A percentile compares a stretch with the other conserved stretches of the same genome.
Conservation (phyloP, 2,888 invertebrate species). For the Sarcophaga rosellei region DNA sequence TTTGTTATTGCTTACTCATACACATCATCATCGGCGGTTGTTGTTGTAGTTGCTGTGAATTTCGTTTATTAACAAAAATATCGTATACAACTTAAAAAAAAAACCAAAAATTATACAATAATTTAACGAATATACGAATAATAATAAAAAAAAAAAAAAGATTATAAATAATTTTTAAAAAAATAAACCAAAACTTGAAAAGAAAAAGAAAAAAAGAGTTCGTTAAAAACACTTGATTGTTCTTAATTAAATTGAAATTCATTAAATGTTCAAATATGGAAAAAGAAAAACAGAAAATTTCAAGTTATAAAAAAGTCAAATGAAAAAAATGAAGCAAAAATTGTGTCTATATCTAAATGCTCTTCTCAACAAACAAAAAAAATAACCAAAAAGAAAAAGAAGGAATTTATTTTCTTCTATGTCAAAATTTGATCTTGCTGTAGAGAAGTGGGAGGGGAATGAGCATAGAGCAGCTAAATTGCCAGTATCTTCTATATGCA, state of each 20-base stretch:
- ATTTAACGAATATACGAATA: slow-evolving; percentile 3
- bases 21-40: slow-evolving; percentile 19
- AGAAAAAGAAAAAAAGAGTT: slow-evolving; percentile 17
- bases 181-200: slow-evolving; percentile 2
- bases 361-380: slow-evolving; percentile 21
- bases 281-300: slow-evolving; percentile 12
- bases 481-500: background rate
- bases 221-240: slow-evolving; percentile 1
- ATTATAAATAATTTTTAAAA: background rate
- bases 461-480: background rate
- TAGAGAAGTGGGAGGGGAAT: background rate
- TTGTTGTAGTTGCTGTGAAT: slow-evolving; percentile 47
- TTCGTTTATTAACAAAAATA: slow-evolving; percentile 23
- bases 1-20: slow-evolving; percentile 2
- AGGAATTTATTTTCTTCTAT: slow-evolving; percentile 25
- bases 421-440: slow-evolving; percentile 65
- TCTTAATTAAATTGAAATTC: slow-evolving; percentile 35
- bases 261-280: slow-evolving; percentile 8
- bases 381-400: slow-evolving; percentile 24
- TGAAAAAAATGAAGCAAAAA: slow-evolving; percentile 40
- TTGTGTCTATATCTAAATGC: slow-evolving; percentile 62
- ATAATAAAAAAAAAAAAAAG: background rate
- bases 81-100: background rate
- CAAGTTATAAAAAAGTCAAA: slow-evolving; percentile 38
- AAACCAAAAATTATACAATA: slow-evolving; percentile 24